Conservation (phyloP, 2,113 vertebrate genomes). For the Cynopterus brachyotis region DNA sequence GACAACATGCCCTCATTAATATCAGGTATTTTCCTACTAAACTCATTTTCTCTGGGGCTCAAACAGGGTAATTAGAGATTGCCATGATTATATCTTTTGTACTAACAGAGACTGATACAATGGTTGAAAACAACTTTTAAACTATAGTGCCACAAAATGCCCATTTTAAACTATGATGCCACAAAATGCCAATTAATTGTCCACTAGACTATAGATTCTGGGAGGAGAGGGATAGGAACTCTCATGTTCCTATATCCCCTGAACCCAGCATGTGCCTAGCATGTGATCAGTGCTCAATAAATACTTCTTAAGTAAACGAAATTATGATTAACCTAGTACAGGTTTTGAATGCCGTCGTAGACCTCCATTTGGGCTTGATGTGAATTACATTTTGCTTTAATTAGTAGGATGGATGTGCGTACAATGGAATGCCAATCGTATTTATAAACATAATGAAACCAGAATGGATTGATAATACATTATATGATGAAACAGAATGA, state of each 20-base stretch:
- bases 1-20: background rate
- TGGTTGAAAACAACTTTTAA: background rate
- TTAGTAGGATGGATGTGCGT: background rate
- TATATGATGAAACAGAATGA: background rate
- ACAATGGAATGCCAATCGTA: background rate
- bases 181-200: background rate
- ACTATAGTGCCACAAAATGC: background rate
- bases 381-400: background rate
- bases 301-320: background rate
- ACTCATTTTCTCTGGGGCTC: background rate
- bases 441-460: background rate
- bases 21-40: background rate
- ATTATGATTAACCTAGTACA: background rate
- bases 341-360: background rate
- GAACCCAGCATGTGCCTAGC: background rate
- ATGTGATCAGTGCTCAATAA: background rate
- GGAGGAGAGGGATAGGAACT: background rate
- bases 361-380: background rate
- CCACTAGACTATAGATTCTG: background rate
- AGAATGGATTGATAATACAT: background rate
- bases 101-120: background rate
- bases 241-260: background rate
- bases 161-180: background rate
- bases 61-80: background rate
- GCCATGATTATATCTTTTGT: background rate